Evolutionary conservation across 2,113 vertebrate genomes (phyloP), one percentile per base, ranked within the genome.

Genomic region (Phalacrocorax pelagicus): DNA sequence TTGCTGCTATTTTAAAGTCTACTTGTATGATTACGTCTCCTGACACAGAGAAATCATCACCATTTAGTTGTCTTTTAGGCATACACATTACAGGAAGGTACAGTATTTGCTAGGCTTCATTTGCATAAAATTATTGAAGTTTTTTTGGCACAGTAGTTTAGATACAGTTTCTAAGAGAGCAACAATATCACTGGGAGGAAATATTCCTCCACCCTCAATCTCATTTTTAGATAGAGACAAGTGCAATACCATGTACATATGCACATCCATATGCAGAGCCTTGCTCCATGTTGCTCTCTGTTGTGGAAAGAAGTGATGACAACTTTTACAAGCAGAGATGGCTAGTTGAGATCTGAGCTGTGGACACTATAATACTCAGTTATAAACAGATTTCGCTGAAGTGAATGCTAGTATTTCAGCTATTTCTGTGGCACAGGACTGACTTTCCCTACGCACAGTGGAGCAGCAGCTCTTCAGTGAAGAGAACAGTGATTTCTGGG

Each of bases 241-340:
- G 18, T 27, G 38, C 89, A 88, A 77, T 71, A 58, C 59, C 42
- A 61, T 11, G 51, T 84, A 62, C 71, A 71, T 27, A 70, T 92
- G 91, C 85, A 83, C 0, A 4, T 24, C 71, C 85, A 67, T 65
- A 82, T 77, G 69, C 86, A 94, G 77, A 90, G 27, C 15, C 42
- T 82, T 92, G 81, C 66, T 92, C 65, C 11, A 26, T 88, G 67
- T 94, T 93, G 61, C 42, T 94, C 71, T 88, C 65, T 90, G 67
- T 24, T 82, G 65, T 47, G 57, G 88, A 92, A 96, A 86, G 77
- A 86, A 86, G 47, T 0, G 38, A 92, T 91, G 94, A 94, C 81
- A 85, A 90, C 78, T 96, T 98, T 93, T 93, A 95, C 77, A 97
- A 92, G 94, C 88, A 97, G 93, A 97, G 75, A 65, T 78, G 52